Evolutionary conservation across 2,888 invertebrate species (phyloP).

Genomic region (Chrysolina americana): DNA sequence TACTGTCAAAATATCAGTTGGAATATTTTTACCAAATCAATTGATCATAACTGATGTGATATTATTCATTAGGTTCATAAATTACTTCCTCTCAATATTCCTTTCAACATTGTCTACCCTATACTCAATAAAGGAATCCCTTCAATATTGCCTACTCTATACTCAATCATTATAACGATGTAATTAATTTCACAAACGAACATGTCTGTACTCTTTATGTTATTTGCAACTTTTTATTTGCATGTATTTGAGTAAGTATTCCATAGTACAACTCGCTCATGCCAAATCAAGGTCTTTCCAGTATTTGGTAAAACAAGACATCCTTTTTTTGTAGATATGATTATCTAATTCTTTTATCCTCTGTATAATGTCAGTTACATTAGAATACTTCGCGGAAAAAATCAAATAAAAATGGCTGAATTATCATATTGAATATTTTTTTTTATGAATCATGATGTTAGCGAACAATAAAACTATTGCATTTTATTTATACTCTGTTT

Average conservation of each 20-base stretch:
- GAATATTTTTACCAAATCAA: neutral
- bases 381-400: neutral
- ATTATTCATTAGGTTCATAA: neutral
- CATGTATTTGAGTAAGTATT: neutral
- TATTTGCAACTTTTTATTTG: neutral
- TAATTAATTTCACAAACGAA: neutral
- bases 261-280: neutral
- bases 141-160: neutral
- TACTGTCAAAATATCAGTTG: neutral
- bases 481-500: constrained; percentile 16
- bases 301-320: neutral
- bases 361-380: neutral
- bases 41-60: neutral
- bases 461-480: neutral
- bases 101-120: no score
- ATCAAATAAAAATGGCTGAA: neutral
- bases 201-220: neutral
- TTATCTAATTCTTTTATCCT: neutral
- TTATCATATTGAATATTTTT: neutral
- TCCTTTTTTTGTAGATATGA: constrained; percentile 12
- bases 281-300: neutral
- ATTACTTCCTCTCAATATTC: no score
- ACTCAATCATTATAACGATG: neutral
- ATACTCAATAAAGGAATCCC: no score
- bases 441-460: neutral